phyloP scores from a whole-genome alignment of 2,888 invertebrate genomes.

The Drymonia ruficornis region DNA sequence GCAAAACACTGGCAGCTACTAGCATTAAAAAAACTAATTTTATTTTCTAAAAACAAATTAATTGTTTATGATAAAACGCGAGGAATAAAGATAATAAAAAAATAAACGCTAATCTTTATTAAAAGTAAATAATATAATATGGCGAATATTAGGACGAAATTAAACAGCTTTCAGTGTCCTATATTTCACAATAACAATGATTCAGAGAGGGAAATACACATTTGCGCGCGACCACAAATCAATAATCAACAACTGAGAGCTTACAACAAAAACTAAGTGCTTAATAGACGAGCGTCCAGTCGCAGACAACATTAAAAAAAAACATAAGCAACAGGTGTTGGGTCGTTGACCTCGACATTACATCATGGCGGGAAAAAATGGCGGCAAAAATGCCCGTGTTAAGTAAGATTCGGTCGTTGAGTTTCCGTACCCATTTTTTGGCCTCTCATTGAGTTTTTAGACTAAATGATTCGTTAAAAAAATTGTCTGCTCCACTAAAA shows the following conservation, averaged over 20 bases:
- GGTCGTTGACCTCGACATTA: slow-evolving; percentile 50
- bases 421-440: slow-evolving; percentile 49
- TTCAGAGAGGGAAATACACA: slow-evolving; percentile 19
- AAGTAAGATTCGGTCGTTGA: slow-evolving; percentile 53
- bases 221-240: slow-evolving; percentile 56
- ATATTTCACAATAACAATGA: slow-evolving; percentile 3
- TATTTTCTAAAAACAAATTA: too few relatives aligned
- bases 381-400: slow-evolving; percentile 49
- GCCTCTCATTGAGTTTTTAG: slow-evolving; percentile 47
- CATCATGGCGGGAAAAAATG: slow-evolving; percentile 68
- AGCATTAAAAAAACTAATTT: neutral
- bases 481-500: slow-evolving; percentile 24
- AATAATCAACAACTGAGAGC: slow-evolving; percentile 61
- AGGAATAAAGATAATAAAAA: too few relatives aligned
- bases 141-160: neutral
- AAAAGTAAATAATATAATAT: neutral
- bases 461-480: slow-evolving; percentile 25
- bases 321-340: slow-evolving; percentile 65
- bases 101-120: too few relatives aligned
- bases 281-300: slow-evolving; percentile 66
- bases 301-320: slow-evolving; percentile 44
- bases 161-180: neutral
- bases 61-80: too few relatives aligned
- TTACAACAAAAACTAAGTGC: slow-evolving; percentile 63
- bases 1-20: slow-evolving; percentile 12